Conservation (phyloP, 2,113 vertebrate species). For the Orycteropus afer region DNA sequence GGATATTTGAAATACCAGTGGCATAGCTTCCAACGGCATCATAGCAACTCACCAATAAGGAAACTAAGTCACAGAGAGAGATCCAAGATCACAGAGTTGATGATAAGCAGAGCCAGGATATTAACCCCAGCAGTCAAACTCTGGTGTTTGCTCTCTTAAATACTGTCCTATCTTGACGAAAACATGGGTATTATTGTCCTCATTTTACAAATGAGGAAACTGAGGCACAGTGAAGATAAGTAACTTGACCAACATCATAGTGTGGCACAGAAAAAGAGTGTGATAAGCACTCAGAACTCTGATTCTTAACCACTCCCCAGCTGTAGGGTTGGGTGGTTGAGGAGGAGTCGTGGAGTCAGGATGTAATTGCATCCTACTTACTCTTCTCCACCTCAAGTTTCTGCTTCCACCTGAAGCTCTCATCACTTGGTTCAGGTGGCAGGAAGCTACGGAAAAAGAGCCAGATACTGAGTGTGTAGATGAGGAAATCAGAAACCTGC, state of each 20-base stretch:
- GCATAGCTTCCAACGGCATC: no score
- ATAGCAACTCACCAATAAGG: neutral
- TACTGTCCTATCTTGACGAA: neutral
- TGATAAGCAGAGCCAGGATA: neutral
- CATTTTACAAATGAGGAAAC: neutral
- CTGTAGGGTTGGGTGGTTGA: neutral
- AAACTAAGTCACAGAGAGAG: neutral
- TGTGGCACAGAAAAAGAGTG: neutral
- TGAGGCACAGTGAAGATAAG: neutral
- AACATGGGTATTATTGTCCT: neutral
- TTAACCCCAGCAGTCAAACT: neutral
- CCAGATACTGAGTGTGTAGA: conserved; percentile 51
- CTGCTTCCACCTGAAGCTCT: conserved; percentile 15
- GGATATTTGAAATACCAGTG: no score
- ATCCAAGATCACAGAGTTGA: neutral
- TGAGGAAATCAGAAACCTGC: conserved; percentile 71
- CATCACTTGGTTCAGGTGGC: conserved; percentile 39
- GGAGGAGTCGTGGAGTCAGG: neutral
- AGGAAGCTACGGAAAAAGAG: conserved; percentile 66
- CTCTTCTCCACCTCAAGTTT: conserved; percentile 51
- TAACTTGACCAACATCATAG: neutral
- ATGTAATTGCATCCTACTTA: neutral
- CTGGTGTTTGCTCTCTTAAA: neutral
- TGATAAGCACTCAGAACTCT: neutral
- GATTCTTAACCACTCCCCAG: neutral